Percentiles rank a stretch among this genome's conserved stretches.
phyloP scores from a whole-genome alignment of 2,113 vertebrate species.

The Trochalopteron elliotii region DNA sequence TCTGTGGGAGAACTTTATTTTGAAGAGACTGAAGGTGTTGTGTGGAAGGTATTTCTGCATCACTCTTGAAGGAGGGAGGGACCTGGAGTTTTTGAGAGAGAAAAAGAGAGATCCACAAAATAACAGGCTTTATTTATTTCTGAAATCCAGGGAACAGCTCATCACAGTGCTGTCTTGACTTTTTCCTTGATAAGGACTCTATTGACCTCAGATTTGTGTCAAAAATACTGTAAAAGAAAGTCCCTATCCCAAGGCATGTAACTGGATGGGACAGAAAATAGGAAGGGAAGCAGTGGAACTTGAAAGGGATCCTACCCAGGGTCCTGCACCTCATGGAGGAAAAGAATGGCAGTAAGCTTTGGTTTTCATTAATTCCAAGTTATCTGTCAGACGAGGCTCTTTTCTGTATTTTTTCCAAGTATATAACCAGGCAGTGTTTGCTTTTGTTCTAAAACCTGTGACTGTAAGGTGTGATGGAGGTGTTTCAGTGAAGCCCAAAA shows the following conservation, averaged over 20 bases:
- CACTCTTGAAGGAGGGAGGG: not conserved
- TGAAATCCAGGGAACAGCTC: not conserved
- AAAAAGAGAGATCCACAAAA: not conserved
- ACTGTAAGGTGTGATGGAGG: not conserved
- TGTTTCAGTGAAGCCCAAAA: not conserved
- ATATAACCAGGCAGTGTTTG: not conserved
- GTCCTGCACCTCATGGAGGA: not conserved
- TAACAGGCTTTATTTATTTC: not conserved
- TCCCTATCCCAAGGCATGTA: not conserved
- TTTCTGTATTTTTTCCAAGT: not conserved
- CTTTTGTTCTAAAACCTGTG: not conserved
- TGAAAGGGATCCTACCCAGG: not conserved
- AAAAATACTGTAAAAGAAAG: not conserved
- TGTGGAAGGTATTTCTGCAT: not conserved
- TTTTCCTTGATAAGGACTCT: not conserved
- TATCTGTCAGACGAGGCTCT: not conserved
- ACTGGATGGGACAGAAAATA: not conserved
- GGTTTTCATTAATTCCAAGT: not conserved
- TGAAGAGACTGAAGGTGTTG: not conserved
- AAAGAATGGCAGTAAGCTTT: not conserved
- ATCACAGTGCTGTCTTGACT: not conserved
- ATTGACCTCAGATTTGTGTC: not conserved
- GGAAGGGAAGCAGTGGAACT: not conserved
- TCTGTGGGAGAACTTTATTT: not conserved
- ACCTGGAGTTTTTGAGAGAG: not conserved